These are phyloP conservation scores for Neolamprologus devosi DNA, from an alignment of 2,113 vertebrate genomes.

Conservation along the genomic window DNA sequence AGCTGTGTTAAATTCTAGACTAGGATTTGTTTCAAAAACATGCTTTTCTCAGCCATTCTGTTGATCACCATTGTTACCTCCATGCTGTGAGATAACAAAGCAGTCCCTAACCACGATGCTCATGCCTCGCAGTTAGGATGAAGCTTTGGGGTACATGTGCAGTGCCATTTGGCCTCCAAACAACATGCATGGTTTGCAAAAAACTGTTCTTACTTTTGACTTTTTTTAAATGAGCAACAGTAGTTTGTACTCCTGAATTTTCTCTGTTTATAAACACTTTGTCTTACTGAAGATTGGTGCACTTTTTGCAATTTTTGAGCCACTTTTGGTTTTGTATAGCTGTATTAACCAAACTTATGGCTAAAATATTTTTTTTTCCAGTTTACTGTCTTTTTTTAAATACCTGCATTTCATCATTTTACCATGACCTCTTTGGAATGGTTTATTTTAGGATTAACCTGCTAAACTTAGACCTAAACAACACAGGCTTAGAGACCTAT, in stretches of 20 bases:
- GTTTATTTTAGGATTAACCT: not conserved
- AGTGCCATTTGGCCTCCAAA: not conserved
- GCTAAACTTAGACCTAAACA: not conserved
- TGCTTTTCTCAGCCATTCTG: not conserved
- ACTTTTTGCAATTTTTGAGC: not conserved
- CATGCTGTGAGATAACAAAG: not conserved
- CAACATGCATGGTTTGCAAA: not conserved
- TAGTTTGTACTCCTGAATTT: not conserved
- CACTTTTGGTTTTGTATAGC: not conserved
- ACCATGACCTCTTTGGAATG: not conserved
- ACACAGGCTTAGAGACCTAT: no score
- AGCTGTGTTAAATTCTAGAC: not conserved
- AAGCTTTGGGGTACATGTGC: not conserved
- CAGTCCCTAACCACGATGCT: not conserved
- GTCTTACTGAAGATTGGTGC: not conserved
- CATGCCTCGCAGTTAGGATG: not conserved
- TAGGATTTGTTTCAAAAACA: not conserved
- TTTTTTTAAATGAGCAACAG: not conserved
- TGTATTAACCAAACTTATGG: not conserved
- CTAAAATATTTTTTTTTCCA: not conserved
- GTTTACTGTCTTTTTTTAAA: not conserved
- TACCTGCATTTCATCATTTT: rapidly evolving
- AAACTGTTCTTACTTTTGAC: not conserved
- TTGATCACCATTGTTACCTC: not conserved
- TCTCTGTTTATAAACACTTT: not conserved